Evolutionary conservation across 2,888 invertebrate genomes (phyloP).

Genomic region (Labia minor): DNA sequence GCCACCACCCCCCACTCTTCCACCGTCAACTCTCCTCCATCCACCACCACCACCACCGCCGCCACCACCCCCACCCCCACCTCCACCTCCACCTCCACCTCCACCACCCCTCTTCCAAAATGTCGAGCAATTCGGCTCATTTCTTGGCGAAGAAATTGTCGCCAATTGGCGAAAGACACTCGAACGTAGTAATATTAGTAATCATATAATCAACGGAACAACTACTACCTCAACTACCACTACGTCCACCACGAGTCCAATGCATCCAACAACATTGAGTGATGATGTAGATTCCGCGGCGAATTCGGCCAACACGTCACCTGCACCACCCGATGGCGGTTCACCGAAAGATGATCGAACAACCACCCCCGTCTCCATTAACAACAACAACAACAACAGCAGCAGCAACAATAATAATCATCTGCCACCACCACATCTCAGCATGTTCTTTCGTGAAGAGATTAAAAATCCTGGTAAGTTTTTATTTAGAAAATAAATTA

Average conservation of each 20-base stretch:
- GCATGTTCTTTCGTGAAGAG: background rate
- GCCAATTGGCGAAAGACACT: constrained; percentile 64
- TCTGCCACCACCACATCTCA: constrained; percentile 15
- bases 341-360: constrained; percentile 31
- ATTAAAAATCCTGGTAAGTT: background rate
- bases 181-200: constrained; percentile 40
- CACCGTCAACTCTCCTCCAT: constrained; percentile 16
- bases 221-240: constrained; percentile 1
- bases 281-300: constrained; percentile 34
- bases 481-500: too few relatives aligned
- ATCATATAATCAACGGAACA: background rate
- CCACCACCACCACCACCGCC: constrained; percentile 23
- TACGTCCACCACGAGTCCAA: constrained; percentile 4
- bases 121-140: constrained; percentile 59
- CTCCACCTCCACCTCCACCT: constrained; percentile 37
- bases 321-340: constrained; percentile 37
- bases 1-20: constrained; percentile 14
- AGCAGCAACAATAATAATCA: constrained; percentile 37
- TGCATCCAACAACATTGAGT: constrained; percentile 8
- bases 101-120: constrained; percentile 50
- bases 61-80: constrained; percentile 25
- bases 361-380: constrained; percentile 29
- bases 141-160: constrained; percentile 73
- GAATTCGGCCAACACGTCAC: constrained; percentile 38
- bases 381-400: constrained; percentile 32